Percentiles rank a stretch among this genome's conserved stretches.
These are phyloP conservation scores for Percopsis omiscomaycus DNA, from an alignment of 2,797 vertebrate species.

Conservation along the genomic window DNA sequence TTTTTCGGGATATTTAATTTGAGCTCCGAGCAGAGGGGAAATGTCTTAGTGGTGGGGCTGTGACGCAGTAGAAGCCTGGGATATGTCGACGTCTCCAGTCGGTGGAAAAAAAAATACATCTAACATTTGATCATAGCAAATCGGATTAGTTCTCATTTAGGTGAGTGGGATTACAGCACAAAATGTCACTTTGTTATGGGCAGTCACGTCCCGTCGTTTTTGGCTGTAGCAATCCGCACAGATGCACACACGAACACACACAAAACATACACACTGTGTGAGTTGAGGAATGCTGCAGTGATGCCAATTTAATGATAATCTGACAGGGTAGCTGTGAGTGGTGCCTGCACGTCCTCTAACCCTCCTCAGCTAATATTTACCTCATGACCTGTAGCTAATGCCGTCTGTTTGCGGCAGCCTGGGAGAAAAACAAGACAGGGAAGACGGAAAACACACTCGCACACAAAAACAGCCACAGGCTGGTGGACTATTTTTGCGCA, in stretches of 20 bases:
- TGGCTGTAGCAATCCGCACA: constrained; percentile 27
- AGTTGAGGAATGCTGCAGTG: constrained; percentile 55
- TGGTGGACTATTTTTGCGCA: constrained; percentile 53
- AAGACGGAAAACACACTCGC: constrained; percentile 27
- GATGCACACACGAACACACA: constrained; percentile 10
- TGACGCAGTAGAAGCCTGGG: constrained; percentile 32
- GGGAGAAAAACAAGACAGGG: constrained; percentile 60
- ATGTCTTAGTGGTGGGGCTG: constrained; percentile 16
- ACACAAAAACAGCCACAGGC: constrained; percentile 39
- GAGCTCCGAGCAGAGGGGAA: constrained; percentile 8
- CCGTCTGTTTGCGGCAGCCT: constrained; percentile 56
- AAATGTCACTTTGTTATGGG: constrained; percentile 78
- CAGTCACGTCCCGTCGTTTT: constrained; percentile 66
- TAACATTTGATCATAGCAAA: constrained; percentile 73
- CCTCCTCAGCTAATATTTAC: constrained; percentile 70
- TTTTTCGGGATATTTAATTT: constrained; percentile 55
- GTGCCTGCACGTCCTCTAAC: constrained; percentile 58
- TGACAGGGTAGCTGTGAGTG: constrained; percentile 60
- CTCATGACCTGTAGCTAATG: constrained; percentile 60
- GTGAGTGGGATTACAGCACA: constrained; percentile 72
- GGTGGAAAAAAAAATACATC: constrained; percentile 34
- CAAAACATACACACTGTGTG: constrained; percentile 6
- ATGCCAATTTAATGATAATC: constrained; percentile 70
- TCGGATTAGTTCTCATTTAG: constrained; percentile 75
- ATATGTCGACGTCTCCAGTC: constrained; percentile 47